Percentiles rank a stretch among this genome's conserved stretches.
Evolutionary conservation across 37 sponge, comb jelly and placozoan species (phyloP).

Genomic region (Lycopodina hypogea): DNA sequence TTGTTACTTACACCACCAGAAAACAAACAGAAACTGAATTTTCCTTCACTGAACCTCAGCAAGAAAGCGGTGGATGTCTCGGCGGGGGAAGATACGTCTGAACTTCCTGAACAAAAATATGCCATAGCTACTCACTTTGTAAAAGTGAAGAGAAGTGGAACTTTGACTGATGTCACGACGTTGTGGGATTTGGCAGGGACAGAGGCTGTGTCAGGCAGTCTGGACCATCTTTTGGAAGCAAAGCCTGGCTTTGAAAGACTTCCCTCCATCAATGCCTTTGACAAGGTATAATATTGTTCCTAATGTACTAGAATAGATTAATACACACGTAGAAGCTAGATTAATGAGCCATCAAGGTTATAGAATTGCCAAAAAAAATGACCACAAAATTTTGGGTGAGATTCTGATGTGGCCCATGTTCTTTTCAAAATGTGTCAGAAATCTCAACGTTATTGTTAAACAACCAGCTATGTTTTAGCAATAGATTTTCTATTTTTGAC

Average conservation of each 20-base stretch:
- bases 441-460: no score
- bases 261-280: slow-evolving; percentile 80
- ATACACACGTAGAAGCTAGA: no score
- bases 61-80: not conserved
- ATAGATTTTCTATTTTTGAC: not conserved
- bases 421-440: no score
- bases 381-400: no score
- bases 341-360: not conserved
- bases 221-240: slow-evolving; percentile 38
- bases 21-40: not conserved
- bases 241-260: slow-evolving; percentile 70
- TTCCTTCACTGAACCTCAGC: no score
- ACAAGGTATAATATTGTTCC: slow-evolving; percentile 43
- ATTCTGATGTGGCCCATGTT: no score
- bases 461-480: no score
- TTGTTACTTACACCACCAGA: not conserved
- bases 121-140: slow-evolving; percentile 85
- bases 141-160: slow-evolving; percentile 73
- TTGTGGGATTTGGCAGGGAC: slow-evolving; percentile 81
- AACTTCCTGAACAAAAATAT: not conserved
- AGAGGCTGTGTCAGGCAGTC: slow-evolving; percentile 70
- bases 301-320: not conserved
- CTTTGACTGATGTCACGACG: slow-evolving; percentile 66
- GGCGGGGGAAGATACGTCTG: not conserved
- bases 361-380: no score